These are phyloP conservation scores for Empidonax alnorum DNA, from an alignment of 2,113 vertebrate genomes.

Conservation along the genomic window DNA sequence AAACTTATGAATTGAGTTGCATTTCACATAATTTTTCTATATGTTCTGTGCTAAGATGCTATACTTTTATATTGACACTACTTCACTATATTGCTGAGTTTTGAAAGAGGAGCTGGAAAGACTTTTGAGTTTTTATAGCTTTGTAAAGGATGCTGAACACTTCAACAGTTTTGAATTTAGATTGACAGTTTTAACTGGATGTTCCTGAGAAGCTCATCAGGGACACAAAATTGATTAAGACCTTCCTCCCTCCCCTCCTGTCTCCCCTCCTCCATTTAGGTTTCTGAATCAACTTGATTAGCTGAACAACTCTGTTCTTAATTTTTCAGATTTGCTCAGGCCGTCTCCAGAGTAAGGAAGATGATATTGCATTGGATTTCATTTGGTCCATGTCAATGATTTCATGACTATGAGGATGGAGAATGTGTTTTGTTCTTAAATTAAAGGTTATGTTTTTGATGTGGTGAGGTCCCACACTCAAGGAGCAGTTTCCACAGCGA, in stretches of 20 bases:
- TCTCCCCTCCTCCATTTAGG: neutral
- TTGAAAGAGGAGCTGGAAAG: neutral
- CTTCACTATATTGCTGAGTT: neutral
- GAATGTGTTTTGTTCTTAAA: neutral
- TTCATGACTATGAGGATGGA: neutral
- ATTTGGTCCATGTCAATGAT: neutral
- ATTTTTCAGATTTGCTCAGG: conserved; percentile 21
- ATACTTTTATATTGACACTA: neutral
- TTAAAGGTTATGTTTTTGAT: neutral
- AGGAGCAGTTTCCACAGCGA: neutral
- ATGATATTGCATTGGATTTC: neutral
- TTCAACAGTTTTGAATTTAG: conserved; percentile 6
- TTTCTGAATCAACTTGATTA: conserved; percentile 26
- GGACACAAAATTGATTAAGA: conserved; percentile 26
- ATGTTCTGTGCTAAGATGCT: neutral
- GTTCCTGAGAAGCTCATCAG: conserved; percentile 17
- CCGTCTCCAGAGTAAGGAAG: neutral
- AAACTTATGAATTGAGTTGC: neutral
- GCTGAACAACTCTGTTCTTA: neutral
- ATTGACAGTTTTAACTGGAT: conserved; percentile 2
- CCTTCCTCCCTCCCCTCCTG: neutral
- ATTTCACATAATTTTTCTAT: neutral
- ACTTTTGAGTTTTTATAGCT: neutral
- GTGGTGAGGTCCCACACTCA: neutral
- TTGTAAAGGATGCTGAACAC: neutral